Evolutionary conservation across 2,113 vertebrate genomes (phyloP), one percentile per base, ranked within the genome.

Genomic region (Pheucticus melanocephalus): DNA sequence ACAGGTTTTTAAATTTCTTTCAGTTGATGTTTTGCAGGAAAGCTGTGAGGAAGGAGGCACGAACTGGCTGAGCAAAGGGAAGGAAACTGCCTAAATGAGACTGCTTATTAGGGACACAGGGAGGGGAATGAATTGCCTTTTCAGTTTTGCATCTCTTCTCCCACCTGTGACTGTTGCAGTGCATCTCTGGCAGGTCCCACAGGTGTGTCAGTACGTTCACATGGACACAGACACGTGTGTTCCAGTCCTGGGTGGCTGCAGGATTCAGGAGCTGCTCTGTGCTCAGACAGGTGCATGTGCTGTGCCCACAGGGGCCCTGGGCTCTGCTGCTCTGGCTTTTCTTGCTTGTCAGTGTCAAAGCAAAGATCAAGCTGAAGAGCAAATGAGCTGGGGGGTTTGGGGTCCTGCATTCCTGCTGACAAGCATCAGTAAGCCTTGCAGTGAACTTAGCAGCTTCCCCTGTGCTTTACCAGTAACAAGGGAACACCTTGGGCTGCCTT

Each of bases 151-250:
- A 71, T 56, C 61, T 47, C 60, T 60, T 57, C 45, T 86, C 37
- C 31, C 31, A 31, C 28, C 35, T 37, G 42, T 23, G 11, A 0
- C 31, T 19, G 0, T 12, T 30, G 33, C 28, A 7, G 23, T 76
- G 63, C 7, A 2, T 9, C 48, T 70, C 64, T 77, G 91, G 5
- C 24, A 28, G 59, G 47, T 30, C 15, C 1, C 6, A 5, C 56
- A 22, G 42, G 10, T 9, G 5, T 5, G 1, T 17, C 15, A 6
- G 28, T 9, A 1, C 5, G 3, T 30, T 17, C n/a, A 3, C 15
- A 44, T 1, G 51, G 72, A 7, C 19, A 11, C 2, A 54, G 35
- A 51, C 9, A 13, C 0, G 3, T 1, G 3, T 12, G 21, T 6
- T 47, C 59, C n/a, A 5, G 28, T 18, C 23, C 42, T 1, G 3